A percentile compares a stretch with the other conserved stretches of the same genome.
Conservation (phyloP, 2,888 invertebrate genomes). For the Coremacera marginata region DNA sequence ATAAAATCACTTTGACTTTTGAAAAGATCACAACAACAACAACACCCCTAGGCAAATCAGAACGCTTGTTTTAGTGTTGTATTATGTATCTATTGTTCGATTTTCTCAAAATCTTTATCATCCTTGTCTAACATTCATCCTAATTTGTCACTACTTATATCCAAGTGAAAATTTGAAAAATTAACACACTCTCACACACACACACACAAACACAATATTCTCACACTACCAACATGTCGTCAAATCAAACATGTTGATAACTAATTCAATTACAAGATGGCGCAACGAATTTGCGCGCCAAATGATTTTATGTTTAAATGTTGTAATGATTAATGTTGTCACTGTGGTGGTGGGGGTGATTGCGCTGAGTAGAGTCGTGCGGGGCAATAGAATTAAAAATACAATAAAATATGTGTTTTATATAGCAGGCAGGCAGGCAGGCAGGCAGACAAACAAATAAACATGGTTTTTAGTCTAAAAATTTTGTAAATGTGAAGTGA, state of each 20-base stretch:
- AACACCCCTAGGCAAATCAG: no score
- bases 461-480: neutral
- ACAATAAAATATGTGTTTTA: neutral
- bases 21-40: no score
- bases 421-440: no score
- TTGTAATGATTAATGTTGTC: no score
- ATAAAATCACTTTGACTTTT: no score
- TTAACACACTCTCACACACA: neutral
- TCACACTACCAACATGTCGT: neutral
- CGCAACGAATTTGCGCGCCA: constrained; percentile 15
- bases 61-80: neutral
- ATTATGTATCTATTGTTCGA: neutral
- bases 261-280: constrained; percentile 35
- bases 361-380: neutral
- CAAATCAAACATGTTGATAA: constrained; percentile 21
- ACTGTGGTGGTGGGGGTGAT: neutral
- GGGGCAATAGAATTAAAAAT: neutral
- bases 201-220: neutral
- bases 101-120: neutral
- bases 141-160: neutral
- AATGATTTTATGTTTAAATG: neutral
- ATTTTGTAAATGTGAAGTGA: neutral
- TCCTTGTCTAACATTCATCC: neutral
- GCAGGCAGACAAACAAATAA: no score
- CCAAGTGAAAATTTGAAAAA: neutral